Conservation (phyloP, 2,888 invertebrate genomes). For the Phoenoteleia sp. region DNA sequence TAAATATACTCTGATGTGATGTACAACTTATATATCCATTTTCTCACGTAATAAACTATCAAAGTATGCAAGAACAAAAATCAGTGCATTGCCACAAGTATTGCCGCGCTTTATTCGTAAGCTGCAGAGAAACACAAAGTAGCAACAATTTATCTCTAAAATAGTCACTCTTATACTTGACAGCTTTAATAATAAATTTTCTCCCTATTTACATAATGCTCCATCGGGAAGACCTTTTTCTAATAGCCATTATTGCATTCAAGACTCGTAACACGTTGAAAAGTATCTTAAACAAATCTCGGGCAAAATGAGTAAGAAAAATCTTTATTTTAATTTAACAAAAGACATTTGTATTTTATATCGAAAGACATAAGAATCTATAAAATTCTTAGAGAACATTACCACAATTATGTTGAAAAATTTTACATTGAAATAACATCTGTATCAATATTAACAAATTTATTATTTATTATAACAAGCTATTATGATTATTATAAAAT, state of each 20-base stretch:
- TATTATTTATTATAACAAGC: too few species aligned
- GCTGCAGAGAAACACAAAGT: slow-evolving; percentile 36
- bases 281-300: slow-evolving; percentile 6
- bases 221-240: slow-evolving; percentile 60
- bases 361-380: too few species aligned
- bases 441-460: too few species aligned
- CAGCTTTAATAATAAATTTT: slow-evolving; percentile 62
- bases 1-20: background rate
- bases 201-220: slow-evolving; percentile 66
- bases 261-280: slow-evolving; percentile 43
- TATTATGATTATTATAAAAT: too few species aligned
- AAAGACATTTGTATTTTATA: too few species aligned
- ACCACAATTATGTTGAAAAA: too few species aligned
- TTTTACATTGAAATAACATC: too few species aligned
- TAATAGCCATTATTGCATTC: slow-evolving; percentile 55
- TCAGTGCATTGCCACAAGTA: background rate
- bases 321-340: background rate
- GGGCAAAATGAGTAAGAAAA: slow-evolving; percentile 2
- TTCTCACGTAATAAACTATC: background rate
- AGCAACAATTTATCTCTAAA: slow-evolving; percentile 50
- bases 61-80: background rate
- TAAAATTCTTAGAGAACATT: too few species aligned
- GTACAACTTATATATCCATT: background rate
- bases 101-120: slow-evolving; percentile 51
- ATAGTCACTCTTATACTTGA: slow-evolving; percentile 58